These are phyloP conservation scores for Leptinotarsa juncta DNA, from an alignment of 2,888 invertebrate species.

Conservation along the genomic window DNA sequence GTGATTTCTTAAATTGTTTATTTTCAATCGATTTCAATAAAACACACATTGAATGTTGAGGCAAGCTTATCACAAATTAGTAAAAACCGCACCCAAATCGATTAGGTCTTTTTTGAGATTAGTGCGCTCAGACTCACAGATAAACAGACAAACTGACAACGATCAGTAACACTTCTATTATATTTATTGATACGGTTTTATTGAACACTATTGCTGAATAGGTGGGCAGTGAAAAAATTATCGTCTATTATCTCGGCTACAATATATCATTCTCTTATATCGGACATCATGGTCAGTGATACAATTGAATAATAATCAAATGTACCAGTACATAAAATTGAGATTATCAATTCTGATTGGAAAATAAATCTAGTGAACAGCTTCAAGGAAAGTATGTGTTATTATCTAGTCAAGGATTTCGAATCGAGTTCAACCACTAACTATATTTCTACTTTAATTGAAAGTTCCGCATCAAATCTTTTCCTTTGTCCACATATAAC, in stretches of 20 bases:
- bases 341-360: not conserved
- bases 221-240: too few species aligned
- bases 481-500: slow-evolving; percentile 1
- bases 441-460: not conserved
- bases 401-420: slow-evolving; percentile 10
- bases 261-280: not conserved
- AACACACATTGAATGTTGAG: too few species aligned
- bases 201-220: too few species aligned
- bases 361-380: not conserved
- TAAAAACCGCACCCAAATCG: too few species aligned
- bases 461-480: slow-evolving; percentile 9
- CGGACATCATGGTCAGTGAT: not conserved
- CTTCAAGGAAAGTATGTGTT: slow-evolving; percentile 1
- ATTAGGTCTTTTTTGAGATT: too few species aligned
- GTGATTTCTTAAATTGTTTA: too few species aligned
- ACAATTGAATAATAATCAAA: not conserved
- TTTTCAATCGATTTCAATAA: too few species aligned
- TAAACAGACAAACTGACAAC: too few species aligned
- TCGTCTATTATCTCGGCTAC: not conserved
- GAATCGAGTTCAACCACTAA: not conserved
- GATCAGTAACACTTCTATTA: too few species aligned
- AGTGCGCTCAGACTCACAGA: too few species aligned
- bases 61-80: too few species aligned
- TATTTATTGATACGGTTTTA: too few species aligned
- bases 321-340: not conserved